Evolutionary conservation across 1,140 invertebrate species (phyloP), one percentile per base, ranked within the genome.

Genomic region (Portunus trituberculatus): DNA sequence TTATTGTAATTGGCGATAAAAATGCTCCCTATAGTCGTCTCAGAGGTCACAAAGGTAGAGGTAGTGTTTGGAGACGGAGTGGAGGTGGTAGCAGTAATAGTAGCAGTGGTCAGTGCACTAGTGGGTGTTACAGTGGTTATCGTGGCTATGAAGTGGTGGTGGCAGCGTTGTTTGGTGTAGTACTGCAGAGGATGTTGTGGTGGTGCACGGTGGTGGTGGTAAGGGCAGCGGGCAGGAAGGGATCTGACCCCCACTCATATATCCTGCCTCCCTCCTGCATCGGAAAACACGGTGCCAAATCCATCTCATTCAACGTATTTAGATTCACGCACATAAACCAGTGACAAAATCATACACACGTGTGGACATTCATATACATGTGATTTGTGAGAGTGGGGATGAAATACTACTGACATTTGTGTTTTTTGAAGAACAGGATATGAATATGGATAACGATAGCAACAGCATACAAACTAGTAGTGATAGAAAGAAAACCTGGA

Each of bases 291-390:
- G 67, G 67, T 25, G 20, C 67, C 67, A 76, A 76, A 76, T 76
- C 67, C 67, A 76, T 76, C 67, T 76, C 67, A 76, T 76, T 76
- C 67, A n/a, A 3, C 67, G 67, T 7, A n/a, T 76, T 76, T n/a
- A 76, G 67, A 76, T 25, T 76, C n/a, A 76, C 67, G n/a, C 67
- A 76, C 67, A 76, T n/a, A 76, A 76, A 76, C 67, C 67, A n/a
- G n/a, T n/a, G 67, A 87, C n/a, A 32, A 25, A 32, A 25, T 16
- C n/a, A 25, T 31, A 32, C n/a, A 32, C 29, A 32, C n/a, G 16
- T 87, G 25, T 84, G 31, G 12, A 28, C n/a, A 28, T 84, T 10
- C n/a, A 28, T 84, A 28, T 84, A 28, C n/a, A 28, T n/a, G 31
- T 84, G 31, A 20, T 28, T 16, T 84, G n/a, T 16, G n/a, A 29